Base-by-base conservation (phyloP, 2,888 invertebrate species). In the Thysanoteuthis rhombus region DNA sequence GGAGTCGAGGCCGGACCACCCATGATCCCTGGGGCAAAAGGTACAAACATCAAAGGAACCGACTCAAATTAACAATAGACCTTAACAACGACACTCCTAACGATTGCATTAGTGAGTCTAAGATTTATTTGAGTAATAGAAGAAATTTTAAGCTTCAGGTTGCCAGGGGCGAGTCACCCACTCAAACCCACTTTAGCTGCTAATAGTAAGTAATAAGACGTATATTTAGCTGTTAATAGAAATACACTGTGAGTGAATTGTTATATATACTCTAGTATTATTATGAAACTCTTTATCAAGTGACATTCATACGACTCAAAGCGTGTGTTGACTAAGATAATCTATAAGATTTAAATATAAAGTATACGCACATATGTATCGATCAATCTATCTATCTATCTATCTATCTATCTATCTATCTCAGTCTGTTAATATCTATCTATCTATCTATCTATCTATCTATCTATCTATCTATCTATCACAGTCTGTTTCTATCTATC, bases 1-100 rank as follows among this genome's bases (percentile, higher is more conserved):
- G 75, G 36, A 75, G 36, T 75, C 75, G n/a, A n/a, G 75, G 75
- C 36, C n/a, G 19, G 75, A 75, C 75, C 75, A 75, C 75, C 75
- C 36, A n/a, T 75, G 75, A n/a, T 1, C n/a, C n/a, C n/a, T 0
- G n/a, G 58, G 75, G n/a, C 75, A 75, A 75, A 12, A n/a, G 75
- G n/a, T 36, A n/a, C n/a, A 75, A 36, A 75, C 75, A 75, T 75
- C 75, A 75, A 75, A 75, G 75, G 75, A 75, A 75, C n/a, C 75
- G 75, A 75, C n/a, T n/a, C n/a, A n/a, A 75, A 75, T 75, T 75
- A 75, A 75, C 75, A 75, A 75, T 75, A 75, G n/a, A 75, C 75
- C 75, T 36, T 75, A 75, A 75, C 16, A 75, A 75, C n/a, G 75
- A n/a, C 75, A 75, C n/a, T n/a, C 75, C 75, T 19, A 36, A 75